Conservation (phyloP, 2,113 vertebrate species). For the Gorsachius goisagi region DNA sequence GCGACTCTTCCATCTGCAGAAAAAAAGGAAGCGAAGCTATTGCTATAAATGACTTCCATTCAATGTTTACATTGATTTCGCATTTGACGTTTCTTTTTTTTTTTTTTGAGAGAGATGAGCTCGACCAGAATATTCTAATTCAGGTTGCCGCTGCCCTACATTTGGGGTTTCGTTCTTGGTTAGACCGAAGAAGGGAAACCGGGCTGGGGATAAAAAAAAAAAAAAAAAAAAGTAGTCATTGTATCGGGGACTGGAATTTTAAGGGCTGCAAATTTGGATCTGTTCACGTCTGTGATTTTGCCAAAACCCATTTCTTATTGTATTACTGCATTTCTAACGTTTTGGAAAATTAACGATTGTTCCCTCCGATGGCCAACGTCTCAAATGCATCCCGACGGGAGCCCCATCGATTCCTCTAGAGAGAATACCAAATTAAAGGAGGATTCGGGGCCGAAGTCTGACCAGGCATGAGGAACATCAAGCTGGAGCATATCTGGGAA, state of each 20-base stretch:
- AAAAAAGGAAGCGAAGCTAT: neutral
- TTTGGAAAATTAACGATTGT: neutral
- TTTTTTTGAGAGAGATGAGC: neutral
- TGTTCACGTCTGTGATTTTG: neutral
- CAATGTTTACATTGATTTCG: neutral
- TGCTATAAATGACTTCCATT: neutral
- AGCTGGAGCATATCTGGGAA: neutral
- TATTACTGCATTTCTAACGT: neutral
- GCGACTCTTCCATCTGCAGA: neutral
- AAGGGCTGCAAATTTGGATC: neutral
- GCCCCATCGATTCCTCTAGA: neutral
- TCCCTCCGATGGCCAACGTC: neutral
- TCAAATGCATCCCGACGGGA: neutral
- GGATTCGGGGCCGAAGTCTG: rapidly evolving
- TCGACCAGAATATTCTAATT: neutral
- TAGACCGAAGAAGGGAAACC: neutral
- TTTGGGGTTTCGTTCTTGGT: neutral
- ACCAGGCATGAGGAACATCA: neutral
- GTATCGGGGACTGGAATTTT: neutral
- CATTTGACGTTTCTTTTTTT: neutral
- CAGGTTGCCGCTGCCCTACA: neutral
- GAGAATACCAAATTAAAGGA: neutral
- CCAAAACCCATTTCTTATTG: neutral
- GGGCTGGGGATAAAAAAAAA: neutral
- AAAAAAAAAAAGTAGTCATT: neutral